Base-by-base conservation (phyloP, 2,113 vertebrate species). In the Macrotus californicus region DNA sequence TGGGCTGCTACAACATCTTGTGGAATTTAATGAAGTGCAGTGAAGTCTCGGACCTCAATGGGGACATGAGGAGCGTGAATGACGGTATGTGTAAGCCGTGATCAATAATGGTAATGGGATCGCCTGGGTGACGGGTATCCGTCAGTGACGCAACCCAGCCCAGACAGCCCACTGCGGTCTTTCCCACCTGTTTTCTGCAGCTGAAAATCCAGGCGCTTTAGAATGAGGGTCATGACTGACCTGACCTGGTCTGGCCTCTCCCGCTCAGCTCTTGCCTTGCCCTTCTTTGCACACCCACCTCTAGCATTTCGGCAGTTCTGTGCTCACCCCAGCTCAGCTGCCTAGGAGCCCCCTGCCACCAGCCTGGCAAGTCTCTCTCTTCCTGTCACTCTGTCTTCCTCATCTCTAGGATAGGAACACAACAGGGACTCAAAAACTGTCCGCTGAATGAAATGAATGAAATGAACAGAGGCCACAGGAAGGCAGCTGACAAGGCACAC, bases 61-160 rank as follows among this genome's bases (percentile, higher is more conserved):
- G 81, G 76, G 29, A 13, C 0, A 43, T 2, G 0, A 4, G 8
- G 8, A 31, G 22, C 0, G 39, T 1, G 52, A 21, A 26, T 0
- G 6, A 21, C 0, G 24, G 76, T n/a, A 7, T 4, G 43, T 3
- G 0, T 4, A 31, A 59, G n/a, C 66, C 4, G 1, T 0, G n/a
- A 10, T 41, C 43, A 5, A 19, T 3, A 5, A 26, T 0, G 0
- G 3, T 26, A 24, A 7, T 14, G 24, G 70, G 11, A 18, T 13
- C 1, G 0, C 90, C 77, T 18, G 16, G 52, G 64, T 0, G 2
- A 16, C 0, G 0, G 15, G n/a, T 48, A 16, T 10, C 19, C 0
- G 31, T 56, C 48, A 31, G 12, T 0, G n/a, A 10, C 0, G 10
- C 0, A 22, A 29, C 54, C 61, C 16, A 15, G 7, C 41, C 1